Conservation (phyloP, 2,888 invertebrate genomes). For the Parelbella ahira region DNA sequence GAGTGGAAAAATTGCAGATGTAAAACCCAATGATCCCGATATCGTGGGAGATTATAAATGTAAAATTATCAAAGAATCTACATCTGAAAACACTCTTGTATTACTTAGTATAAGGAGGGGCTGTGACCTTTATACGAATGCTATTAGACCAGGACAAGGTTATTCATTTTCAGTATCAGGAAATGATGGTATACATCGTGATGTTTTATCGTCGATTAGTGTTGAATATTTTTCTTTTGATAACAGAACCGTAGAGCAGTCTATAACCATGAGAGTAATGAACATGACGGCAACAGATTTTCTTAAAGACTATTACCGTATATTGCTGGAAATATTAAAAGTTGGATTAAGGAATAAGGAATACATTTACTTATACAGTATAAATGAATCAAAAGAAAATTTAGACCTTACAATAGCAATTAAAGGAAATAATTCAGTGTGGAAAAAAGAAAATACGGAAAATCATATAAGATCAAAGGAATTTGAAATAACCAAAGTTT, state of each 20-base stretch:
- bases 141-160: constrained; percentile 85
- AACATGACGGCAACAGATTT: constrained; percentile 88
- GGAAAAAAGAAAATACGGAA: constrained; percentile 82
- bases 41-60: constrained; percentile 94
- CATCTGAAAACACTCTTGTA: constrained; percentile 79
- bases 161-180: constrained; percentile 91
- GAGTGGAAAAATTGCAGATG: constrained; percentile 91
- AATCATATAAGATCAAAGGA: constrained; percentile 84
- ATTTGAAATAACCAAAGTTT: constrained; percentile 81
- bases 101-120: constrained; percentile 86
- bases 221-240: constrained; percentile 90
- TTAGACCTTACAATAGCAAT: constrained; percentile 88
- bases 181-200: constrained; percentile 93
- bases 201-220: constrained; percentile 92
- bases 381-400: constrained; percentile 83
- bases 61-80: constrained; percentile 85
- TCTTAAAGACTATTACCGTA: constrained; percentile 87
- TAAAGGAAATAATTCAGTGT: constrained; percentile 80
- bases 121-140: constrained; percentile 89
- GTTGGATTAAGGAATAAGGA: constrained; percentile 83
- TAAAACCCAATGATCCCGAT: constrained; percentile 95
- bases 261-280: constrained; percentile 86
- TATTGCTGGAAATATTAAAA: constrained; percentile 86
- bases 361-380: constrained; percentile 85
- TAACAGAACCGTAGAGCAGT: constrained; percentile 90